Base-by-base conservation (phyloP, 2,797 vertebrate species). In the Neosilurus mollespiculum region DNA sequence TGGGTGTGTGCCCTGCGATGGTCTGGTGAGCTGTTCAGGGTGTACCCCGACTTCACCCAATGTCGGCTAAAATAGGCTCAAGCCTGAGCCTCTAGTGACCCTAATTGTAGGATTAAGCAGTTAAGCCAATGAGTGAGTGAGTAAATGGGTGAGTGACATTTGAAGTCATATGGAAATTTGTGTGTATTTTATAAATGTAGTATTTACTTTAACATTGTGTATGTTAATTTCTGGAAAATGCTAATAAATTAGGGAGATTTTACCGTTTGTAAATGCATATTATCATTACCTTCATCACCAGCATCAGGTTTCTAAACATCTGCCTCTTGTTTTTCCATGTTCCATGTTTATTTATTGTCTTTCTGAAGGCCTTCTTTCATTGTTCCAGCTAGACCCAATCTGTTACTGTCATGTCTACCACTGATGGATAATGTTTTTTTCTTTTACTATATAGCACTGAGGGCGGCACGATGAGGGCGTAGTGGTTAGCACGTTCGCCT, bases 141-240 rank as follows among this genome's bases (percentile, higher is more conserved):
- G 34, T 49, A 11, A 22, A 69, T 43, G 37, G 37, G 37, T 6
- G 37, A 49, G 1, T 24, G 69, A 71, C 69, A 71, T 69, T 43
- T 43, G 1, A 43, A 5, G 8, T 10, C 34, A 22, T 51, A n/a
- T 72, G 70, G 24, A 53, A 22, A 53, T n/a, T 71, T 51, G 7
- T 26, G 49, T 16, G 14, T 14, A 26, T 7, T 26, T 6, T 9
- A 16, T 15, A 24, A 73, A 26, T 4, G 11, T 54, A 26, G 15
- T 54, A 71, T n/a, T 26, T 51, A 54, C n/a, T 4, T 24, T 70
- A 70, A 49, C 20, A 70, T 20, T n/a, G 8, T 62, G 22, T 62
- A n/a, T 81, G 80, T 81, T 72, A 4, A 62, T 62, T 72, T n/a
- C 64, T 54, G 16, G 16, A 34, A 66, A 34, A 64, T 37, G 30